A percentile compares a stretch with the other conserved stretches of the same genome.
phyloP scores from a whole-genome alignment of 2,888 invertebrate species.

The Amblyjoppa proteus region DNA sequence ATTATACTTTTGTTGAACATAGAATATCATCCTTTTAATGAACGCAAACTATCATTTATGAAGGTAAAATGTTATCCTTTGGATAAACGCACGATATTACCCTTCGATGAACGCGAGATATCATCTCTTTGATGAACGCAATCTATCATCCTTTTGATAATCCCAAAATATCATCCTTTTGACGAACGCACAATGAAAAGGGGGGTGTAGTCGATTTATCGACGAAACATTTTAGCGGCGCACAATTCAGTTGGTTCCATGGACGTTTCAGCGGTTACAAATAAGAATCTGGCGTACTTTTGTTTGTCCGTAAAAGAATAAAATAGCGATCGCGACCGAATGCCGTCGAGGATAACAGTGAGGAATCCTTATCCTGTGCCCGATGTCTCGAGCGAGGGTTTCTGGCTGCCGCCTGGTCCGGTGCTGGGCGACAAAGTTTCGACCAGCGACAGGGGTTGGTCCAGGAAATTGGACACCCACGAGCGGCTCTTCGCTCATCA shows the following conservation, averaged over 20 bases:
- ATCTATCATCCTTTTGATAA: too few relatives aligned
- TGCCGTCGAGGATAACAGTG: constrained; percentile 64
- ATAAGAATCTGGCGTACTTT: not conserved
- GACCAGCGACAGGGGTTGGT: constrained; percentile 77
- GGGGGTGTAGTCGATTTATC: constrained; percentile 33
- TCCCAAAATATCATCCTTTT: not conserved
- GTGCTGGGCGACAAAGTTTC: constrained; percentile 77
- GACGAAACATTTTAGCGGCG: constrained; percentile 26
- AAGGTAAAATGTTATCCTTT: too few relatives aligned
- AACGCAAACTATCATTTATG: too few relatives aligned
- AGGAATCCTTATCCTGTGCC: constrained; percentile 82
- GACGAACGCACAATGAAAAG: not conserved
- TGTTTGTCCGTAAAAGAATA: not conserved
- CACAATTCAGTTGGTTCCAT: constrained; percentile 33
- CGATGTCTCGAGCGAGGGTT: constrained; percentile 80
- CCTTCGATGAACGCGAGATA: too few relatives aligned
- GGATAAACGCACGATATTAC: too few relatives aligned
- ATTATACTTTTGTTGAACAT: too few relatives aligned
- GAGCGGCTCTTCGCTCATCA: constrained; percentile 88
- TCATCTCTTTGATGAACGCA: too few relatives aligned
- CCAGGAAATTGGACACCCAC: constrained; percentile 80
- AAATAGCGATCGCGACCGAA: constrained; percentile 37
- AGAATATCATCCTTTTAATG: too few relatives aligned
- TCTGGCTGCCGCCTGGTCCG: constrained; percentile 75
- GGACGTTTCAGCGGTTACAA: constrained; percentile 21